These are phyloP conservation scores for Noctua janthe DNA, from an alignment of 2,888 invertebrate species.

Conservation along the genomic window DNA sequence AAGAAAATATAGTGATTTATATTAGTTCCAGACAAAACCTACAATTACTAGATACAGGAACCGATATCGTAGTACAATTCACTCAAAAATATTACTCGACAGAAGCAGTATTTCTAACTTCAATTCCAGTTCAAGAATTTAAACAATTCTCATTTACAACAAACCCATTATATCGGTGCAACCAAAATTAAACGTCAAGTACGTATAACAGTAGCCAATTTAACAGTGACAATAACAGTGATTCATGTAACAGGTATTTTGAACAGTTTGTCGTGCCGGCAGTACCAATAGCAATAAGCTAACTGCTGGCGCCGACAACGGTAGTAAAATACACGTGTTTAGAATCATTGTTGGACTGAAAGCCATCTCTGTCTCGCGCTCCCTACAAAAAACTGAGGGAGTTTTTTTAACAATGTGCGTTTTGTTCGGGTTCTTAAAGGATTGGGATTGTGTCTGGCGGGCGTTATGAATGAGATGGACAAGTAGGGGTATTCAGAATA, in stretches of 20 bases:
- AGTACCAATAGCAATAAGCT: constrained; percentile 54
- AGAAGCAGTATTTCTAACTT: constrained; percentile 21
- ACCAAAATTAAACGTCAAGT: constrained; percentile 51
- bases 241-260: constrained; percentile 70
- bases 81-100: constrained; percentile 4
- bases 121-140: constrained; percentile 38
- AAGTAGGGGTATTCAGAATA: constrained; percentile 8
- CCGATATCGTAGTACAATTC: not conserved
- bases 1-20: not conserved
- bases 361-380: constrained; percentile 60
- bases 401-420: constrained; percentile 30
- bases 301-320: constrained; percentile 62
- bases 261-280: constrained; percentile 59
- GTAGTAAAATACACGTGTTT: constrained; percentile 74
- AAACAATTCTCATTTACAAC: constrained; percentile 34
- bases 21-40: not conserved
- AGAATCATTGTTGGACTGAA: constrained; percentile 71
- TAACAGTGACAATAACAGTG: constrained; percentile 64
- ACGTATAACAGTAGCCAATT: constrained; percentile 53
- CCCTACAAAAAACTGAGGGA: constrained; percentile 42
- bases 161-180: constrained; percentile 44
- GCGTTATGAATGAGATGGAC: constrained; percentile 10
- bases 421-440: constrained; percentile 15
- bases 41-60: not conserved
- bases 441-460: constrained; percentile 27